These are phyloP conservation scores for Ischnura elegans DNA, from an alignment of 2,888 invertebrate genomes.

Conservation along the genomic window DNA sequence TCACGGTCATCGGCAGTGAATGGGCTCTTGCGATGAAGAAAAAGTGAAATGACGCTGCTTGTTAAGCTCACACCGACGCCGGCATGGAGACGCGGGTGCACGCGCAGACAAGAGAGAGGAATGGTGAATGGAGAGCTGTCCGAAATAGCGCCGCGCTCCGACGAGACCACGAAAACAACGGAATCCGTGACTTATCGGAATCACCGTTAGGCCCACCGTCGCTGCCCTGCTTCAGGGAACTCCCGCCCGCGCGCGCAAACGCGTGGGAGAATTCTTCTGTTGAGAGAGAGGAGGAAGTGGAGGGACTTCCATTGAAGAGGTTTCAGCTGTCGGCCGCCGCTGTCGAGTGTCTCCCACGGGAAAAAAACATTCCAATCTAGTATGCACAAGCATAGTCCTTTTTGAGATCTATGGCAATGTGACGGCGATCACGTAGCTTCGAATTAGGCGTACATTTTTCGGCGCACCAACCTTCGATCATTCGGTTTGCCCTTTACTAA, in stretches of 20 bases:
- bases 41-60: not conserved
- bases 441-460: too few species aligned
- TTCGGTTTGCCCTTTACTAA: too few species aligned
- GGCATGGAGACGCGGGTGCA: too few species aligned
- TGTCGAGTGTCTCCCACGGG: not conserved
- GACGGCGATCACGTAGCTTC: not conserved
- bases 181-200: not conserved
- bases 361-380: not conserved
- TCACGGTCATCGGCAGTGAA: slow-evolving; percentile 1
- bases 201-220: not conserved
- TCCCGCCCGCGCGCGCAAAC: not conserved
- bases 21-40: not conserved
- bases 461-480: too few species aligned
- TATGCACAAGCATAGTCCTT: not conserved
- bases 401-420: not conserved
- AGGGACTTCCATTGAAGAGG: not conserved
- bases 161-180: not conserved
- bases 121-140: not conserved
- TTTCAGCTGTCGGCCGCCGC: not conserved
- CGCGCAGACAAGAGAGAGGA: too few species aligned
- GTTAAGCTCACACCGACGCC: too few species aligned
- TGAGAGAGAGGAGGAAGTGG: not conserved
- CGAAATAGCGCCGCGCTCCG: not conserved
- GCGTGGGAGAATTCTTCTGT: not conserved
- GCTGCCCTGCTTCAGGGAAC: not conserved